Conservation (phyloP, 1,140 invertebrate species). For the Panulirus ornatus region DNA sequence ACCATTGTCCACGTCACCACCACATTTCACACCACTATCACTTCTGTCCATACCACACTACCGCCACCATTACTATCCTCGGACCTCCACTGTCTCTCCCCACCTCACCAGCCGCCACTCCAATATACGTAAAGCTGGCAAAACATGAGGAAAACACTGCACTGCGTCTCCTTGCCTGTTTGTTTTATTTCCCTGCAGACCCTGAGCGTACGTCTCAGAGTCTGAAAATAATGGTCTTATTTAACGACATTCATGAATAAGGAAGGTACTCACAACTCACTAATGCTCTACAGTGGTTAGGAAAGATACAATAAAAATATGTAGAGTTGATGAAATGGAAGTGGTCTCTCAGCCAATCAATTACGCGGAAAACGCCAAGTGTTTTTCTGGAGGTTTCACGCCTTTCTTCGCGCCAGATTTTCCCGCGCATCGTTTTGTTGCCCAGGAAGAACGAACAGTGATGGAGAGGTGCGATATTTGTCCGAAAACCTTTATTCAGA, state of each 20-base stretch:
- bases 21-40: too few species aligned
- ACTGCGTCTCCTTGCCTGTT: neutral
- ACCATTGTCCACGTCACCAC: too few species aligned
- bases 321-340: neutral
- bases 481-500: too few species aligned
- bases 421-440: neutral
- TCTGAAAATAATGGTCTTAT: too few species aligned
- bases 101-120: neutral
- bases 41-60: too few species aligned
- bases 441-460: too few species aligned
- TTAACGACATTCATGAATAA: too few species aligned
- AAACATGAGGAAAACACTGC: neutral
- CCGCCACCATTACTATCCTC: too few species aligned
- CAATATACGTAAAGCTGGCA: neutral
- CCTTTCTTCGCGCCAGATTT: neutral
- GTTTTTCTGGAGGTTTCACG: constrained; percentile 4
- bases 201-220: neutral
- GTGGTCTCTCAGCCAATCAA: constrained; percentile 7
- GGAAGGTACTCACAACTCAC: neutral
- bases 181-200: neutral
- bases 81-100: neutral
- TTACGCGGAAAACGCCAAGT: constrained; percentile 1
- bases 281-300: neutral
- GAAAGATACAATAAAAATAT: neutral
- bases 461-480: too few species aligned